phyloP scores from a whole-genome alignment of 2,113 vertebrate species.

The Barbus barbus region DNA sequence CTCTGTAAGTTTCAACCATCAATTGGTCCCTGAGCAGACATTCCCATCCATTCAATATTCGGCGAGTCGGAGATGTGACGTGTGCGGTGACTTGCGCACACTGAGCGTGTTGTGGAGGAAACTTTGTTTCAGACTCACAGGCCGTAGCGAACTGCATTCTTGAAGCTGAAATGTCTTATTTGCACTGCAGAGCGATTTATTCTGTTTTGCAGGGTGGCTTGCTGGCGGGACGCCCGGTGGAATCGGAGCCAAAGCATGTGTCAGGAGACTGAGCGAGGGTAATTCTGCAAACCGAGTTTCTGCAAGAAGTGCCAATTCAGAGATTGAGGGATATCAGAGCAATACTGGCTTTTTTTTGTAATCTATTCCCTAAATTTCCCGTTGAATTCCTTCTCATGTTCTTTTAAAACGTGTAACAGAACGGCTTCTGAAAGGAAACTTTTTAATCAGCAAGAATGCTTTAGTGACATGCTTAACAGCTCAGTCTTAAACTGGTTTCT shows the following conservation, averaged over 20 bases:
- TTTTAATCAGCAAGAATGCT: neutral
- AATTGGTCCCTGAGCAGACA: conserved; percentile 26
- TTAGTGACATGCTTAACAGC: neutral
- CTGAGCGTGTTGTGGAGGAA: neutral
- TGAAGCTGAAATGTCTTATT: conserved; percentile 64
- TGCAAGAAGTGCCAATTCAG: conserved; percentile 31
- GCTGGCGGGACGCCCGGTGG: conserved; percentile 62
- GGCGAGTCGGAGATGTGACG: neutral
- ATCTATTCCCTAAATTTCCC: conserved; percentile 4
- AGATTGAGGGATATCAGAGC: conserved; percentile 39
- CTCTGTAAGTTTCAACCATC: conserved; percentile 30
- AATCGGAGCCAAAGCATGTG: conserved; percentile 67
- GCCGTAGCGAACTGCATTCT: conserved; percentile 55
- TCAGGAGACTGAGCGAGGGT: conserved; percentile 58
- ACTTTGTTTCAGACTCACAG: neutral
- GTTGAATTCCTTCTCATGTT: neutral
- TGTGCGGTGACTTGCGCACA: conserved; percentile 32
- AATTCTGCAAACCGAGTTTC: conserved; percentile 49
- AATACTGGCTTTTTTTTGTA: neutral
- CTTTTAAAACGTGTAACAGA: neutral
- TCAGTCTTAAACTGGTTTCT: neutral
- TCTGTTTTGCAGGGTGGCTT: conserved; percentile 69
- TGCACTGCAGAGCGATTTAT: conserved; percentile 64
- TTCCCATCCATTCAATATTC: conserved; percentile 32
- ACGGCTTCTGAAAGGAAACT: neutral